Conservation (phyloP, 2,888 invertebrate genomes). For the Cyrtodaria siliqua region DNA sequence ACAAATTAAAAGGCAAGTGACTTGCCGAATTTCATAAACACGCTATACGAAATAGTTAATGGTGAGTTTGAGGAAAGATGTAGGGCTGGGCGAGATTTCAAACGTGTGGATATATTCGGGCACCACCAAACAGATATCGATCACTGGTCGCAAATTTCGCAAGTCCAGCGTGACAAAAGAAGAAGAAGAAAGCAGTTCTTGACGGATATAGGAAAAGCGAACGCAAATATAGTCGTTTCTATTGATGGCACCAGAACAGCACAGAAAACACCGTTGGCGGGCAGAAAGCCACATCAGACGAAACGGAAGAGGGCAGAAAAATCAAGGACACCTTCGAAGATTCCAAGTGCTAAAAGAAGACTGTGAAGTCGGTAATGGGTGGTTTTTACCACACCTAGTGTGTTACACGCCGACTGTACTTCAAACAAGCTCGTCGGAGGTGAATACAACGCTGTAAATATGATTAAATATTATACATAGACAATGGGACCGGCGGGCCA, state of each 20-base stretch:
- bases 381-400: too few relatives aligned
- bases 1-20: slow-evolving; percentile 16
- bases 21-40: slow-evolving; percentile 26
- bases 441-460: too few relatives aligned
- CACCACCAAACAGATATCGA: slow-evolving; percentile 23
- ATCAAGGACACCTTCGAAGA: slow-evolving; percentile 4
- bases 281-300: slow-evolving; percentile 25
- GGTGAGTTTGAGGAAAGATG: slow-evolving; percentile 11
- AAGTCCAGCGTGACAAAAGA: background rate
- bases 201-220: background rate
- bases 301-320: slow-evolving; percentile 10
- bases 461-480: too few relatives aligned
- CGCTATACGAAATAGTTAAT: slow-evolving; percentile 4
- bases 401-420: too few relatives aligned
- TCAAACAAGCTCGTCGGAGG: too few relatives aligned
- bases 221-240: slow-evolving; percentile 16
- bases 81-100: slow-evolving; percentile 19
- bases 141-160: background rate
- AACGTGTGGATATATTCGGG: background rate
- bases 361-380: too few relatives aligned
- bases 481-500: too few relatives aligned
- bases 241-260: slow-evolving; percentile 13
- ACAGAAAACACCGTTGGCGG: slow-evolving; percentile 17
- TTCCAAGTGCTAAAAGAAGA: too few relatives aligned
- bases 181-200: background rate